Conservation (phyloP, 2,113 vertebrate genomes). For the Chrysochloris asiatica region DNA sequence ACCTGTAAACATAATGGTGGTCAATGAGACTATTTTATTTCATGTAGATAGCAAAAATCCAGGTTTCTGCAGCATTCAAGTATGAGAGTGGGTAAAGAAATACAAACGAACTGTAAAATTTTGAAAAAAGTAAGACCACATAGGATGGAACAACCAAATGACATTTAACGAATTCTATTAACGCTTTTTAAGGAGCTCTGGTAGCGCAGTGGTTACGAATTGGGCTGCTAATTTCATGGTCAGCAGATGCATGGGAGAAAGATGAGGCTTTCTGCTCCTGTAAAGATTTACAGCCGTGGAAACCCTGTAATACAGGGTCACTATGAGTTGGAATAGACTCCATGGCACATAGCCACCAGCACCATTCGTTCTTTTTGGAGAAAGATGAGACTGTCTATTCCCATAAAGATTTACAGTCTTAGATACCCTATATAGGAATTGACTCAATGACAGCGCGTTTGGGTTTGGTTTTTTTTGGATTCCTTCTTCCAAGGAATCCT, state of each 20-base stretch:
- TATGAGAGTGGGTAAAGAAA: not conserved
- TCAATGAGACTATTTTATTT: constrained; percentile 26
- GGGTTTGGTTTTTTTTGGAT: too few species aligned
- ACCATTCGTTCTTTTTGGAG: not conserved
- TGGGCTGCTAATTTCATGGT: too few species aligned
- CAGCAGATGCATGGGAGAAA: too few species aligned
- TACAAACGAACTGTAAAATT: not conserved
- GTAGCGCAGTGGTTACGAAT: too few species aligned
- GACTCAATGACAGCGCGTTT: not conserved
- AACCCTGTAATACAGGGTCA: too few species aligned
- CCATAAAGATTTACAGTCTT: not conserved
- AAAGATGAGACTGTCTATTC: too few species aligned
- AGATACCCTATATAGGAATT: not conserved
- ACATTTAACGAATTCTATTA: not conserved
- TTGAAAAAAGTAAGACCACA: not conserved
- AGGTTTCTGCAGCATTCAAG: not conserved
- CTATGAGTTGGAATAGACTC: too few species aligned
- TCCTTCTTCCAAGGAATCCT: not conserved
- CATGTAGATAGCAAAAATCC: not conserved
- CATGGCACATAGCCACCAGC: too few species aligned
- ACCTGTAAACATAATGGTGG: not conserved
- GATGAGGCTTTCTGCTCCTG: too few species aligned
- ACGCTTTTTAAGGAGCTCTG: too few species aligned
- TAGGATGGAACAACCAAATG: not conserved
- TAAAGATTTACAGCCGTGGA: too few species aligned